phyloP scores from a whole-genome alignment of 2,888 invertebrate species.

The Caenorhabditis imperialis region DNA sequence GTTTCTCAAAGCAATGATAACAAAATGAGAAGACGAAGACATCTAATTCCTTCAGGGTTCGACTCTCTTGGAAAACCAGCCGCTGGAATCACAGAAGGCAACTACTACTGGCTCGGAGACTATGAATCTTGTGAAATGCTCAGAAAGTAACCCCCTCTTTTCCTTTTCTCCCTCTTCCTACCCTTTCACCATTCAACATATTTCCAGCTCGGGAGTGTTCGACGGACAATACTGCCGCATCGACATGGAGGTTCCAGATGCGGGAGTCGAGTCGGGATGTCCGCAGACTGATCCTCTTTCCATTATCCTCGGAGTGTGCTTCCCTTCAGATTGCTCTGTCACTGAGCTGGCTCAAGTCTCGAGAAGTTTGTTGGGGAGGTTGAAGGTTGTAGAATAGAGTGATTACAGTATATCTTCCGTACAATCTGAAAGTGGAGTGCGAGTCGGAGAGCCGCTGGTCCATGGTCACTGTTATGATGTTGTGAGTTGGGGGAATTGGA shows the following conservation, averaged over 20 bases:
- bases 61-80: constrained; percentile 78
- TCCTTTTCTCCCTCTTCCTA: too few relatives aligned
- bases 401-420: constrained; percentile 63
- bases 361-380: too few relatives aligned
- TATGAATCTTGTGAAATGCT: constrained; percentile 77
- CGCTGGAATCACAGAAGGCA: constrained; percentile 78
- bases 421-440: constrained; percentile 68
- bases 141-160: too few relatives aligned
- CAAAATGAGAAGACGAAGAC: too few relatives aligned
- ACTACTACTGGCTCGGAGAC: constrained; percentile 78
- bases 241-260: constrained; percentile 70
- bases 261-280: constrained; percentile 64
- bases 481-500: constrained; percentile 56
- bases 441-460: constrained; percentile 71
- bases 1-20: too few relatives aligned
- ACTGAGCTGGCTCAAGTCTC: constrained; percentile 58
- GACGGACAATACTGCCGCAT: constrained; percentile 75
- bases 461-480: constrained; percentile 55
- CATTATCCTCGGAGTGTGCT: constrained; percentile 74
- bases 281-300: constrained; percentile 72
- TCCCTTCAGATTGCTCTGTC: constrained; percentile 69
- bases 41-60: constrained; percentile 74
- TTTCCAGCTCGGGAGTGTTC: constrained; percentile 62
- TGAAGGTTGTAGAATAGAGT: too few relatives aligned
- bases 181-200: background rate